These are phyloP conservation scores for Mamestra configurata DNA, from an alignment of 1,140 invertebrate genomes.

Conservation along the genomic window DNA sequence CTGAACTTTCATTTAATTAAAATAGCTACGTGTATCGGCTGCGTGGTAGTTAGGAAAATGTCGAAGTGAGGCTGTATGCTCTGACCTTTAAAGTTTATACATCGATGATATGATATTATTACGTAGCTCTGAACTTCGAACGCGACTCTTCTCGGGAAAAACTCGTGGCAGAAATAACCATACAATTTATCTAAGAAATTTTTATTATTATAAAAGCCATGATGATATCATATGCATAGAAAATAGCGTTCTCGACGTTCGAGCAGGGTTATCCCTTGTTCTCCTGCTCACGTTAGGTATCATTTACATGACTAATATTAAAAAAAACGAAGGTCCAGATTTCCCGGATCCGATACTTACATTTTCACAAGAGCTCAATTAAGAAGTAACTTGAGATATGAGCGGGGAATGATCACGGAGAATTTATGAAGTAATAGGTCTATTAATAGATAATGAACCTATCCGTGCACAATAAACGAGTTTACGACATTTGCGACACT, in stretches of 20 bases:
- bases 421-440: not conserved
- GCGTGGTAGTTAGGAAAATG: not conserved
- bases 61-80: not conserved
- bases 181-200: not conserved
- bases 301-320: not conserved
- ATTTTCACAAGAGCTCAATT: not conserved
- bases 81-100: not conserved
- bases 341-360: not conserved
- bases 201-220: not conserved
- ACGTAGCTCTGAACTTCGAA: not conserved
- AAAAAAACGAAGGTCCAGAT: not conserved
- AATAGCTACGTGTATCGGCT: not conserved
- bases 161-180: not conserved
- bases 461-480: not conserved
- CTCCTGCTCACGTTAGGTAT: not conserved
- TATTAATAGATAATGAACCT: not conserved
- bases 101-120: not conserved
- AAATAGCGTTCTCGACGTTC: not conserved
- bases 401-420: not conserved
- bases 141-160: not conserved
- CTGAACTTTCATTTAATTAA: not conserved
- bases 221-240: not conserved
- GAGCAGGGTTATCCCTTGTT: not conserved
- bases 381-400: conserved; percentile 1
- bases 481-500: not conserved